Evolutionary conservation across 2,113 vertebrate genomes (phyloP).

Genomic region (Otus sunia): DNA sequence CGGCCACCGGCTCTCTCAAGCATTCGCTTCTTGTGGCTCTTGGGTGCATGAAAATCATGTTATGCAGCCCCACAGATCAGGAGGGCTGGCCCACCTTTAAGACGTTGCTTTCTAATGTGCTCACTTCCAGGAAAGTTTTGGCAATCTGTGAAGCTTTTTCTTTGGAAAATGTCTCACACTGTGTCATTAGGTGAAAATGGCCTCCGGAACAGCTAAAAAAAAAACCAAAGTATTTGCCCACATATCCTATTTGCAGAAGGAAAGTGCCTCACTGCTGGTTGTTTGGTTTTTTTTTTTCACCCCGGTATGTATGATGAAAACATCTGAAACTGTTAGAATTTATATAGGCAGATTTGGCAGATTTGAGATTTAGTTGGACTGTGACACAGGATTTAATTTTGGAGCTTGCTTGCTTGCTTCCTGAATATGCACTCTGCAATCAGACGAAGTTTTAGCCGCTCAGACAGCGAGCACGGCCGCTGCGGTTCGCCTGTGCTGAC

Average conservation of each 20-base stretch:
- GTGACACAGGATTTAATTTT: not conserved
- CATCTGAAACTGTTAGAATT: not conserved
- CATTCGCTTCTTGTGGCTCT: not conserved
- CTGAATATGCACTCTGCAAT: not conserved
- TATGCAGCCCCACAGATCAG: not conserved
- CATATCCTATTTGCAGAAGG: not conserved
- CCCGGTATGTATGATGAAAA: not conserved
- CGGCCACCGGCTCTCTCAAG: not conserved
- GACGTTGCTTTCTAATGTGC: not conserved
- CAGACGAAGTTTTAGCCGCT: not conserved
- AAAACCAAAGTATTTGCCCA: not conserved
- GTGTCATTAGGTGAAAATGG: not conserved
- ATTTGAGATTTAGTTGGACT: not conserved
- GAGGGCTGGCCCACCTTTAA: not conserved
- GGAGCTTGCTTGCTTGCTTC: not conserved
- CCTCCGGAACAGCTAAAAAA: not conserved
- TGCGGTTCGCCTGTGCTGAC: not conserved
- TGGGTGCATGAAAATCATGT: not conserved
- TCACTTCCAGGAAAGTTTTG: slow-evolving; percentile 31
- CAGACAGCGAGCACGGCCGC: not conserved
- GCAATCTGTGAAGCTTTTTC: not conserved
- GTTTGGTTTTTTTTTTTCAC: not conserved
- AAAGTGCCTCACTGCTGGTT: not conserved
- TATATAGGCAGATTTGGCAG: not conserved
- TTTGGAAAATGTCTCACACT: not conserved